Evolutionary conservation across 2,888 invertebrate species (phyloP), one percentile per base, ranked within the genome.

Genomic region (Parapristionchus giblindavisi): DNA sequence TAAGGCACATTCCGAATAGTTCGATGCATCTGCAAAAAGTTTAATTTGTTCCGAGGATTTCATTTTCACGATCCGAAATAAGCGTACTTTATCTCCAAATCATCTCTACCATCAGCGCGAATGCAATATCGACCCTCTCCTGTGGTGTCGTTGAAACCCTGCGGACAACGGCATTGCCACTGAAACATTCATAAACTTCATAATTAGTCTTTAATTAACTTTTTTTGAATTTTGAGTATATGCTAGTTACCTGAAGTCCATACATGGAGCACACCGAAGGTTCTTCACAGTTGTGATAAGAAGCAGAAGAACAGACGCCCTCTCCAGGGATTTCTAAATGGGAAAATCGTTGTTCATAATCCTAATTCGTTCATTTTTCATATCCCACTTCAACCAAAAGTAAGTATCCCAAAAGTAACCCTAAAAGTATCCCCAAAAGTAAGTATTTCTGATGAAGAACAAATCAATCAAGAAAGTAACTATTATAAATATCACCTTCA

Each of bases 1-100:
- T 76, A n/a, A 85, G 52, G 71, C 86, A 86, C n/a, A 86, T 79
- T 29, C 83, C 85, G 43, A 85, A 77, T 3, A 86, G 38, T 77
- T 80, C 77, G 14, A 81, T 77, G 66, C 86, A 86, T 32, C 86
- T 86, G 74, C 73, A 84, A 80, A n/a, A n/a, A n/a, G n/a, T 54
- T 29, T 32, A 38, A n/a, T 60, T 21, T 34, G 24, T 65, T 76
- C 32, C n/a, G 17, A 32, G 34, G 17, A 48, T 51, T 56, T 43
- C n/a, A 21, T 0, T 43, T 43, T 58, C 17, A 14, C 3, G 11
- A 60, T 61, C 24, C 27, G 36, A 24, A 72, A 71, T 27, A 52
- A 52, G 48, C 70, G 34, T 11, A 60, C 48, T 60, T 32, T 2
- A 34, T 72, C 43, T 29, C n/a, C 32, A 58, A 29, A 6, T 29